A percentile compares a stretch with the other conserved stretches of the same genome.
Conservation (phyloP, 2,113 vertebrate genomes). For the Falcunculus frontatus region DNA sequence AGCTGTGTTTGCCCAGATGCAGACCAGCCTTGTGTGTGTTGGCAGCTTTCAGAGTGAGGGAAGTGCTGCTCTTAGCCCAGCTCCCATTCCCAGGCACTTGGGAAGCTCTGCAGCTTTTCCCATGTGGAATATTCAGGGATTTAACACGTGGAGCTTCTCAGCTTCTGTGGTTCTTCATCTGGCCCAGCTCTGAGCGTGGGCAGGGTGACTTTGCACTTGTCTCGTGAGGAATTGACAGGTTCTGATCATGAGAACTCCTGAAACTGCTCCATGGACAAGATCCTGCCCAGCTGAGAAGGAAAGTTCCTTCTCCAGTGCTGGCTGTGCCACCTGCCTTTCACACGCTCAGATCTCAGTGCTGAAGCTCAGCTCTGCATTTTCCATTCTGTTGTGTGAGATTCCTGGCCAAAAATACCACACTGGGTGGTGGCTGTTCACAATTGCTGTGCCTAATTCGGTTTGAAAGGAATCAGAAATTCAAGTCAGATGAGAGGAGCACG, state of each 20-base stretch:
- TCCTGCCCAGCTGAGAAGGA: neutral
- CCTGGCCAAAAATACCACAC: neutral
- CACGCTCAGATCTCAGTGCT: neutral
- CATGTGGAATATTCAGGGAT: accelerated
- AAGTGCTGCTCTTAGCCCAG: neutral
- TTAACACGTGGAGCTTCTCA: neutral
- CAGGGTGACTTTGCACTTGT: neutral
- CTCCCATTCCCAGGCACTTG: neutral
- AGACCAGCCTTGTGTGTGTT: neutral
- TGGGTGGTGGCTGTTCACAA: neutral
- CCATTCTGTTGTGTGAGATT: neutral
- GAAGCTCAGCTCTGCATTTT: neutral
- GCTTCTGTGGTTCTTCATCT: neutral
- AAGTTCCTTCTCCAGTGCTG: neutral
- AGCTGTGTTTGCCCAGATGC: neutral
- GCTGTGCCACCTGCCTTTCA: neutral
- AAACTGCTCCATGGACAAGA: neutral
- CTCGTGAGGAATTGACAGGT: neutral
- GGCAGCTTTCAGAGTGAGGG: neutral
- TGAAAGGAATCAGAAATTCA: neutral
- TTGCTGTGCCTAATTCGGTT: neutral
- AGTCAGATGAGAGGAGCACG: neutral
- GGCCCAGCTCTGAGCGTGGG: neutral
- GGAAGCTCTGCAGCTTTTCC: neutral
- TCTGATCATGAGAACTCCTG: neutral